Base-by-base conservation (phyloP, 2,888 invertebrate species). In the Cylloceria caligata region DNA sequence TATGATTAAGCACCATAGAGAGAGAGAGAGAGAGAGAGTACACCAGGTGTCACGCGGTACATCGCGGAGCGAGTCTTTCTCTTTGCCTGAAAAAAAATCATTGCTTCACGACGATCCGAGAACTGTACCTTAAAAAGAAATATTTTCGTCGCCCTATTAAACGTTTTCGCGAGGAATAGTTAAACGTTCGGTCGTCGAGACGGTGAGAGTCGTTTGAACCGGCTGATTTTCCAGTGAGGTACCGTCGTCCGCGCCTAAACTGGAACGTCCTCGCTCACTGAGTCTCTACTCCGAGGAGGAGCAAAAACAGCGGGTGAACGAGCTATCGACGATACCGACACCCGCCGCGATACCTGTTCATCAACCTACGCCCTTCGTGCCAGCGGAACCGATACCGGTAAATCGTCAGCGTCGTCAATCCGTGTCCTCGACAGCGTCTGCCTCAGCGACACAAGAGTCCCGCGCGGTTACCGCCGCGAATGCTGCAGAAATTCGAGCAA, bases 201-300 rank as follows among this genome's bases (percentile, higher is more conserved):
- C 30, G 21, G 39, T 11, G 39, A 39, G 21, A 36, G 27, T 19
- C 67, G 30, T 60, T 62, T n/a, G 57, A 55, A 42, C 13, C 49
- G 49, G 39, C 47, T 73, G 24, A 74, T 74, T 80, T 89, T 90
- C 90, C 87, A 91, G 91, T 81, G 86, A 86, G 42, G 34, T 83
- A 64, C 74, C 86, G 11, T 81, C 82, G 19, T 80, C 86, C 45
- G 64, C 82, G n/a, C 75, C 84, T 62, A 91, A 89, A 83, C 75
- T 88, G 69, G 89, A 91, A 83, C 89, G 92, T 67, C 91, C 91
- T 55, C 91, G 90, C 45, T 91, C 91, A 21, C 80, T 92, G 73
- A 91, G 91, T 72, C 88, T 92, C 52, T 90, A 89, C 74, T 90
- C 91, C 6, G 91, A 91, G 64, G 89, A 90, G 13, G 89, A 91